These are phyloP conservation scores for Rhyacichthys aspro DNA, from an alignment of 2,797 vertebrate species.

Conservation along the genomic window DNA sequence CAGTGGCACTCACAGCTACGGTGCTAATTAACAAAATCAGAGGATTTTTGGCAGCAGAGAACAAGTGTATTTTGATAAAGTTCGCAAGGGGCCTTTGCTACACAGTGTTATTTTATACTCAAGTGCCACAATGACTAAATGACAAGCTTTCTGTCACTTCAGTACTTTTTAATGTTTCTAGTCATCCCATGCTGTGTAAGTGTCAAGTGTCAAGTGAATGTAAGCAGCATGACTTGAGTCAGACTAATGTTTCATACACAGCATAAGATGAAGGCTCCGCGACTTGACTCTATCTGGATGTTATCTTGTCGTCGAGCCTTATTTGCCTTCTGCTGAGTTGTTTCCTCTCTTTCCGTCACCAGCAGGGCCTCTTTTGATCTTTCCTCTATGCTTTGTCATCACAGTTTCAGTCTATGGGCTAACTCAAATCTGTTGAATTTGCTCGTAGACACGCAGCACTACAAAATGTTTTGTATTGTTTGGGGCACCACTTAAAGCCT, in stretches of 20 bases:
- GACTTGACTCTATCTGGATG: slow-evolving; percentile 3
- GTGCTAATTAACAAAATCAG: slow-evolving; percentile 40
- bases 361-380: slow-evolving; percentile 17
- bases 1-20: slow-evolving; percentile 19
- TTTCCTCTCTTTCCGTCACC: slow-evolving; percentile 17
- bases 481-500: not conserved
- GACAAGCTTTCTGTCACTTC: not conserved
- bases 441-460: not conserved
- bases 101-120: not conserved
- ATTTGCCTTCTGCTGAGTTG: slow-evolving; percentile 20
- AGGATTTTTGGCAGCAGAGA: slow-evolving; percentile 7
- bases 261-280: slow-evolving; percentile 5
- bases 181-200: slow-evolving; percentile 4
- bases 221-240: not conserved
- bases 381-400: slow-evolving; percentile 11
- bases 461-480: slow-evolving; percentile 1
- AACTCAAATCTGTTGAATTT: slow-evolving; percentile 9
- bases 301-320: slow-evolving; percentile 3
- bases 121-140: not conserved
- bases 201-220: not conserved
- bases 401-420: not conserved
- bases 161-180: not conserved
- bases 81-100: too few relatives aligned
- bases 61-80: not conserved
- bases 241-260: slow-evolving; percentile 6